Evolutionary conservation across 2,113 vertebrate species (phyloP).

Genomic region (Barbus barbus): DNA sequence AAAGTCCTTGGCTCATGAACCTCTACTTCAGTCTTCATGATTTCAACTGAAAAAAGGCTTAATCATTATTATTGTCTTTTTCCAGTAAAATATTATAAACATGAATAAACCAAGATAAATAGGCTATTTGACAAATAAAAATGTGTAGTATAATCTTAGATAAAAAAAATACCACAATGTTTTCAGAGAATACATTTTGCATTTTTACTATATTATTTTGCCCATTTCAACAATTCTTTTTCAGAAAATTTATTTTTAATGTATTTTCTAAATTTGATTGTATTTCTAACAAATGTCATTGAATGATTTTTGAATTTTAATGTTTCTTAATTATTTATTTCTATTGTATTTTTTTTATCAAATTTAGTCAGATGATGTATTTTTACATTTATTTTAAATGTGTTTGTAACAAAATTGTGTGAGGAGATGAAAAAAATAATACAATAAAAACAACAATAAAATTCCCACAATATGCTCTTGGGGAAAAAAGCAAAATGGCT

Average conservation of each 20-base stretch:
- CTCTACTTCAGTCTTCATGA: background rate
- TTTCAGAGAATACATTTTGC: background rate
- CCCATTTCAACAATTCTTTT: background rate
- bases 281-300: background rate
- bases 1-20: background rate
- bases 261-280: background rate
- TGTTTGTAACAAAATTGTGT: background rate
- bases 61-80: background rate
- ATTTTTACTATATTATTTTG: background rate
- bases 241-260: background rate
- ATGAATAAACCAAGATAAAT: background rate
- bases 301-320: background rate
- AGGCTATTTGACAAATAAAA: background rate
- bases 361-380: background rate
- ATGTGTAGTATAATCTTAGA: background rate
- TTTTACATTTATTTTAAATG: background rate
- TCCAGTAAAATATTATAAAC: background rate
- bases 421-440: background rate
- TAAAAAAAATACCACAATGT: background rate
- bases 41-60: background rate
- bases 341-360: background rate
- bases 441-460: background rate
- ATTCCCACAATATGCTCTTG: background rate
- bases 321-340: background rate
- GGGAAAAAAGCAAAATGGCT: background rate